phyloP scores from a whole-genome alignment of 1,140 invertebrate genomes.

The Sesamia nonagrioides region DNA sequence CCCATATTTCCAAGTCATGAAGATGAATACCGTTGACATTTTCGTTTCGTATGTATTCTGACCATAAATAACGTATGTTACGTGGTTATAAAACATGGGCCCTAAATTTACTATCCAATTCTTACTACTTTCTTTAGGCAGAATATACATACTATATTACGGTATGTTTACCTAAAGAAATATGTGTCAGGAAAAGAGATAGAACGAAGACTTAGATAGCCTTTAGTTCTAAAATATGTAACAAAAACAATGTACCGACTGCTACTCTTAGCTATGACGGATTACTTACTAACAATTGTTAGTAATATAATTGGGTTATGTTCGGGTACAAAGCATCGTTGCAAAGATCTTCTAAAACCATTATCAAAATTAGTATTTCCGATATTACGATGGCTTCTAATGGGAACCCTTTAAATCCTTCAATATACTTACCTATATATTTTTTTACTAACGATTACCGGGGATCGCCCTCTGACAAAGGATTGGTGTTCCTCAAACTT shows the following conservation, averaged over 20 bases:
- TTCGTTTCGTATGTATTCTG: slow-evolving; percentile 9
- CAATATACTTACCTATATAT: background rate
- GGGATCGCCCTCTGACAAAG: slow-evolving; percentile 6
- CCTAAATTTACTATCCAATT: slow-evolving; percentile 43
- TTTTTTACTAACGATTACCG: background rate
- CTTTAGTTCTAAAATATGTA: slow-evolving; percentile 9
- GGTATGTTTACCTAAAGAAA: slow-evolving; percentile 13
- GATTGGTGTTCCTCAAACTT: background rate
- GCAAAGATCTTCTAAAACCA: background rate
- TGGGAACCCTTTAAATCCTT: slow-evolving; percentile 12
- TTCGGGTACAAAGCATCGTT: background rate
- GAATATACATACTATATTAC: too few relatives aligned
- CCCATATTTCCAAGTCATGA: background rate
- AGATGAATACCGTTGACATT: slow-evolving; percentile 26
- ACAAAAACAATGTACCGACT: slow-evolving; percentile 9
- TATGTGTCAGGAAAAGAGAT: background rate
- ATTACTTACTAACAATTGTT: background rate
- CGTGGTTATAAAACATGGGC: slow-evolving; percentile 35
- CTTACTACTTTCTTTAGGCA: too few relatives aligned
- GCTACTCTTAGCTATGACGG: background rate
- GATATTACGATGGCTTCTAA: background rate
- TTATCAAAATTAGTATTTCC: background rate
- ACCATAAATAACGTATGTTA: slow-evolving; percentile 36
- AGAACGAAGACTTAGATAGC: background rate
- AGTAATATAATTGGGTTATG: background rate